Percentiles rank a stretch among this genome's conserved stretches.
Conservation (phyloP, 2,113 vertebrate genomes). For the Pardalotus punctatus region DNA sequence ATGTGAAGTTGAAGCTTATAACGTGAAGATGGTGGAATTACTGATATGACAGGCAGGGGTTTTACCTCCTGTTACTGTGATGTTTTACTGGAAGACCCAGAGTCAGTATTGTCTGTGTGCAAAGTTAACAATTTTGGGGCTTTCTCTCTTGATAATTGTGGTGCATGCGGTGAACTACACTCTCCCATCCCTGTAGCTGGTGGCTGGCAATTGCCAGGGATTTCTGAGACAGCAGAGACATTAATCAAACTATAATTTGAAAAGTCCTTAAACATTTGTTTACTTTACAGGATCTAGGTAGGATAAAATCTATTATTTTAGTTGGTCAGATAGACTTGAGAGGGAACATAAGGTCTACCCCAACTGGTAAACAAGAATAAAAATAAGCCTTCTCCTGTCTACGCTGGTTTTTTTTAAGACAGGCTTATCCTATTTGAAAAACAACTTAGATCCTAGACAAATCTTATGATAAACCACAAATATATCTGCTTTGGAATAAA, state of each 20-base stretch:
- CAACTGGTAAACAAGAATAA: constrained; percentile 3
- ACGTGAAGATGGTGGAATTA: not conserved
- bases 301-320: not conserved
- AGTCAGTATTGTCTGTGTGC: not conserved
- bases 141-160: not conserved
- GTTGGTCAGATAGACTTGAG: not conserved
- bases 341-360: not conserved
- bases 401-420: not conserved
- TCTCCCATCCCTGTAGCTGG: not conserved
- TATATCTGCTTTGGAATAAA: constrained; percentile 40
- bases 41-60: not conserved
- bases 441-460: constrained; percentile 26
- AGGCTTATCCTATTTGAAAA: constrained; percentile 27
- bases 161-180: not conserved
- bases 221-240: not conserved
- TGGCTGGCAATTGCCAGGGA: not conserved
- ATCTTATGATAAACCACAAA: constrained; percentile 44
- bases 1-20: not conserved
- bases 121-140: not conserved
- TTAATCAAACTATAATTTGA: not conserved
- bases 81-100: not conserved
- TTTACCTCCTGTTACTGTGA: not conserved
- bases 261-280: not conserved
- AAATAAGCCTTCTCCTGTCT: constrained; percentile 1
- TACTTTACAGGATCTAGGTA: not conserved